These are phyloP conservation scores for Psilopsiagon aymara DNA, from an alignment of 2,113 vertebrate species.

Conservation along the genomic window DNA sequence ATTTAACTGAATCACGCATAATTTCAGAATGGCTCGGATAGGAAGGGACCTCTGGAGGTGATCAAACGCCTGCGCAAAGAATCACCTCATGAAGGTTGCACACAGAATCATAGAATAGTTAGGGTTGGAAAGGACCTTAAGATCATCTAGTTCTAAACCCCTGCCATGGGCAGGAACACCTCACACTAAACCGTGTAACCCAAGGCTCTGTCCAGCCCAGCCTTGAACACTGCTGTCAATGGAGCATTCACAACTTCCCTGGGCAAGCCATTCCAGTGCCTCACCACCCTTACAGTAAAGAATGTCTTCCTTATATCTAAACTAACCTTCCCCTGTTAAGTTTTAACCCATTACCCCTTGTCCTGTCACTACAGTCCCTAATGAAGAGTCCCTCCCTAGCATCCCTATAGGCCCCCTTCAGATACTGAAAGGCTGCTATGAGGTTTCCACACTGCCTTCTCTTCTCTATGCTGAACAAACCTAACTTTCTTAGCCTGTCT, in stretches of 20 bases:
- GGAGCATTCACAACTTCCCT: background rate
- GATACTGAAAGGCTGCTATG: background rate
- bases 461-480: background rate
- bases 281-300: background rate
- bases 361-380: rapidly evolving
- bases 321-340: background rate
- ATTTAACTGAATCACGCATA: background rate
- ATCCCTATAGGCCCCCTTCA: too few relatives aligned
- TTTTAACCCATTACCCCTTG: background rate
- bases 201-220: background rate
- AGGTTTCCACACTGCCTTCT: background rate
- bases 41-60: background rate
- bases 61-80: background rate
- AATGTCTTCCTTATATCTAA: background rate
- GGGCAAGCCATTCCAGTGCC: background rate
- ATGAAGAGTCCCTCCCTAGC: background rate
- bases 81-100: background rate
- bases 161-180: background rate
- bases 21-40: background rate
- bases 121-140: background rate
- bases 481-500: background rate
- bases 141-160: background rate
- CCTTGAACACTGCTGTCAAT: background rate
- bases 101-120: background rate
- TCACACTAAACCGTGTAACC: background rate